Percentiles rank a stretch among this genome's conserved stretches.
Conservation (phyloP, 2,888 invertebrate genomes). For the Panorpa germanica region DNA sequence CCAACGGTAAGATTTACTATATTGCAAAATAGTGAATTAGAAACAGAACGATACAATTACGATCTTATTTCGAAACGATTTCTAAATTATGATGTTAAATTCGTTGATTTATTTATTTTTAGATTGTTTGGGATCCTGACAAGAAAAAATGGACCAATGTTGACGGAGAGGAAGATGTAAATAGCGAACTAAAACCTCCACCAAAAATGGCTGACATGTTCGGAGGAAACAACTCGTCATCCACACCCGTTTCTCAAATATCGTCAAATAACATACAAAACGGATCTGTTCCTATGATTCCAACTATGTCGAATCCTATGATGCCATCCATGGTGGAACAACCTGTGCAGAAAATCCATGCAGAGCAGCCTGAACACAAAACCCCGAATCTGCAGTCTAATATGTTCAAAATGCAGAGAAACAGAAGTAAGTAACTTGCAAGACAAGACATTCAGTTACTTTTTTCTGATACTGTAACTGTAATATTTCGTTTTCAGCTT, state of each 20-base stretch:
- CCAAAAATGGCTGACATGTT: slow-evolving; percentile 44
- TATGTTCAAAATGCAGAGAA: slow-evolving; percentile 63
- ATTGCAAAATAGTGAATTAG: not conserved
- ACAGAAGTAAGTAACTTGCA: slow-evolving; percentile 40
- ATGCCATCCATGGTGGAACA: slow-evolving; percentile 10
- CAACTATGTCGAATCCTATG: slow-evolving; percentile 6
- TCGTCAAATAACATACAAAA: not conserved
- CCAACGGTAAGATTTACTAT: slow-evolving; percentile 45
- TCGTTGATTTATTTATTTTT: slow-evolving; percentile 12
- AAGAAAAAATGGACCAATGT: slow-evolving; percentile 73
- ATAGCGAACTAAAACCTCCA: slow-evolving; percentile 38
- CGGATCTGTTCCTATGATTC: slow-evolving; percentile 5
- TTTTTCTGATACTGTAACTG: not conserved
- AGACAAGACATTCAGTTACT: not conserved
- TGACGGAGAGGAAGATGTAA: slow-evolving; percentile 46
- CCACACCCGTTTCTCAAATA: slow-evolving; percentile 8
- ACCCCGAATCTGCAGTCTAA: slow-evolving; percentile 32
- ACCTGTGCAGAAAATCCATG: slow-evolving; percentile 11
- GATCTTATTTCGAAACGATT: slow-evolving; percentile 5
- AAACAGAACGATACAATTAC: slow-evolving; percentile 1
- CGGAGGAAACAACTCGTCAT: slow-evolving; percentile 13
- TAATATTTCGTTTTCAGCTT: slow-evolving; percentile 29
- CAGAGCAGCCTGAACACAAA: slow-evolving; percentile 13
- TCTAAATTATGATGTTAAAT: slow-evolving; percentile 7
- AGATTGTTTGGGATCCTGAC: slow-evolving; percentile 90